phyloP scores from a whole-genome alignment of 2,888 invertebrate genomes.

The Siphonodentalium dalli region DNA sequence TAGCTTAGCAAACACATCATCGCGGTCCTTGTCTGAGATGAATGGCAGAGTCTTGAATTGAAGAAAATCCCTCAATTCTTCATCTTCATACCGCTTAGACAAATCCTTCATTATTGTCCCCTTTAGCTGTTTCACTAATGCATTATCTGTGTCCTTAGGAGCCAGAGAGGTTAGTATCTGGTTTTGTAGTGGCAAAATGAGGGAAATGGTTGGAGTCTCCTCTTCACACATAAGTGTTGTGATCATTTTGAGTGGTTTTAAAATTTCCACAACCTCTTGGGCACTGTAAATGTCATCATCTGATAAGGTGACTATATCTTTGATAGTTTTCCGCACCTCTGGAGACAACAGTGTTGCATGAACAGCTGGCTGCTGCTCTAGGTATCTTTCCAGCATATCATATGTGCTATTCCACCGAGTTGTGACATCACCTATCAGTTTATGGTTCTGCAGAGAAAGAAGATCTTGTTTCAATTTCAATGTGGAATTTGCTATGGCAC shows the following conservation, averaged over 20 bases:
- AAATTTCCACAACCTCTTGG: slow-evolving; percentile 3
- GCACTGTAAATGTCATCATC: slow-evolving; percentile 7
- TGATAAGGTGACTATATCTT: slow-evolving; percentile 1
- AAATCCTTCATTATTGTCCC: background rate
- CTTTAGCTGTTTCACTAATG: background rate
- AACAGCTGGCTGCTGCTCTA: slow-evolving; percentile 13
- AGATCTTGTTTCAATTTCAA: background rate
- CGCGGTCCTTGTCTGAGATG: too few species aligned
- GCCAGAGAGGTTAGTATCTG: background rate
- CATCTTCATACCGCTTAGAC: slow-evolving; percentile 4
- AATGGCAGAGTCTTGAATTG: too few species aligned
- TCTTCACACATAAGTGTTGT: slow-evolving; percentile 14
- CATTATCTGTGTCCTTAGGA: background rate
- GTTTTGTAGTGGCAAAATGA: slow-evolving; percentile 3
- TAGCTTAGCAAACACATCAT: too few species aligned
- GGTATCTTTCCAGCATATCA: slow-evolving; percentile 19
- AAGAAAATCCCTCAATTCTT: too few species aligned
- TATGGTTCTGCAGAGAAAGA: background rate
- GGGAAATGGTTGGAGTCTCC: too few species aligned
- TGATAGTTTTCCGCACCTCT: slow-evolving; percentile 1
- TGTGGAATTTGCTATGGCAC: background rate
- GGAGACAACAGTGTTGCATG: slow-evolving; percentile 7
- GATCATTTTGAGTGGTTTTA: slow-evolving; percentile 9
- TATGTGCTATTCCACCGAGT: slow-evolving; percentile 14
- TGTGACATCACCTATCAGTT: slow-evolving; percentile 11